Conservation (phyloP, 2,888 invertebrate species). For the Drosophila glabriapex region DNA sequence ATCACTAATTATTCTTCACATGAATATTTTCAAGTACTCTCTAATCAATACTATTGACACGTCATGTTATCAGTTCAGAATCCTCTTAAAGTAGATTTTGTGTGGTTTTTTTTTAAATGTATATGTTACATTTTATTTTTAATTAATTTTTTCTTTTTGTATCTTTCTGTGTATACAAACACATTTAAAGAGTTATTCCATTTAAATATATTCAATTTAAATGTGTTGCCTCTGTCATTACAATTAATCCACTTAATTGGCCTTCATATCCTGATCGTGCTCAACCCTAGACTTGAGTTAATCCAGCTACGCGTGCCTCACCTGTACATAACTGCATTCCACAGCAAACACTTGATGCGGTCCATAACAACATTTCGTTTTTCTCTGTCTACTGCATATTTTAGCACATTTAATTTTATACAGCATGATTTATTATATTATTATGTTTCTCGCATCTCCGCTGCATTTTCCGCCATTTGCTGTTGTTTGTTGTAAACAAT, state of each 20-base stretch:
- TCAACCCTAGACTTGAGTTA: slow-evolving; percentile 33
- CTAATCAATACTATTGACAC: not conserved
- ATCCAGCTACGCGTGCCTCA: slow-evolving; percentile 50
- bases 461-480: slow-evolving; percentile 32
- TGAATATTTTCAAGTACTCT: not conserved
- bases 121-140: not conserved
- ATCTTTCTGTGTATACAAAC: not conserved
- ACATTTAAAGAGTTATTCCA: not conserved
- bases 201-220: not conserved
- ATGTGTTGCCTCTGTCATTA: not conserved
- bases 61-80: not conserved
- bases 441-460: slow-evolving; percentile 14
- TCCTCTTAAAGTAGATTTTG: not conserved
- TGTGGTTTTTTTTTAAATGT: not conserved
- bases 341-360: slow-evolving; percentile 36
- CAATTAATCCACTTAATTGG: slow-evolving; percentile 4
- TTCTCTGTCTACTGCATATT: slow-evolving; percentile 23
- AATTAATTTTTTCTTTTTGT: not conserved
- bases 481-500: slow-evolving; percentile 42
- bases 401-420: slow-evolving; percentile 62
- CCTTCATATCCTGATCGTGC: slow-evolving; percentile 25
- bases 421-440: slow-evolving; percentile 50
- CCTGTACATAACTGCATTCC: slow-evolving; percentile 62
- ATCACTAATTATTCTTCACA: not conserved
- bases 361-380: slow-evolving; percentile 35